Evolutionary conservation across 64 coral and sea anemone genomes (phyloP).

Genomic region (Montipora efflorescens): DNA sequence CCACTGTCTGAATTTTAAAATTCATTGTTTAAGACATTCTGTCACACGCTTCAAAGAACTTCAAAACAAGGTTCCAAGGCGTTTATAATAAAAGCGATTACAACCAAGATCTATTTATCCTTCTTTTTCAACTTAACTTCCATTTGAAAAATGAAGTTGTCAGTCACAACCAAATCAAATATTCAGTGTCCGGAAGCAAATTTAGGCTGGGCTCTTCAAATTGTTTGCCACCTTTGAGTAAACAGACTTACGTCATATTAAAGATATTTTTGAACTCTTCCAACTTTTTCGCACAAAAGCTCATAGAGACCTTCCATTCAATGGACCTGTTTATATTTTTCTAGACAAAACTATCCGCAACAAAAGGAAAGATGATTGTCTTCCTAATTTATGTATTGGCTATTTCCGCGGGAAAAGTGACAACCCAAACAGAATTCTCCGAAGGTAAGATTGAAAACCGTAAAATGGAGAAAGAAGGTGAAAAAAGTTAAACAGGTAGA

Average conservation of each 20-base stretch:
- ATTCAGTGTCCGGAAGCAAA: neutral
- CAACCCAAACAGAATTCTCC: neutral
- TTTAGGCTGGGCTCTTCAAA: neutral
- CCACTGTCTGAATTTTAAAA: neutral
- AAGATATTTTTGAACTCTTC: neutral
- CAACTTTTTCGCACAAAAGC: neutral
- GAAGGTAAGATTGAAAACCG: neutral
- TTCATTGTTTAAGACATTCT: neutral
- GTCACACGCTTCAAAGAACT: neutral
- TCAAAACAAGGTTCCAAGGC: neutral
- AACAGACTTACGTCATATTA: constrained; percentile 7
- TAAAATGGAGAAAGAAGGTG: neutral
- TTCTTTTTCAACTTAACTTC: neutral
- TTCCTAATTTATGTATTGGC: neutral
- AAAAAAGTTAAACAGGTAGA: neutral
- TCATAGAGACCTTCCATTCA: too few species aligned
- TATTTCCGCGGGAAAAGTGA: neutral
- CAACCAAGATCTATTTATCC: neutral
- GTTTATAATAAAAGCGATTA: neutral
- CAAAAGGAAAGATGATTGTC: neutral
- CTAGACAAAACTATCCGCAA: neutral
- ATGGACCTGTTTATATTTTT: constrained; percentile 4
- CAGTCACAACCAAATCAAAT: too few species aligned
- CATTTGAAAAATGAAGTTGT: too few species aligned
- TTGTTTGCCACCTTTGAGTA: neutral